Evolutionary conservation across 2,113 vertebrate genomes (phyloP), one percentile per base, ranked within the genome.

Genomic region (Vulpes vulpes): DNA sequence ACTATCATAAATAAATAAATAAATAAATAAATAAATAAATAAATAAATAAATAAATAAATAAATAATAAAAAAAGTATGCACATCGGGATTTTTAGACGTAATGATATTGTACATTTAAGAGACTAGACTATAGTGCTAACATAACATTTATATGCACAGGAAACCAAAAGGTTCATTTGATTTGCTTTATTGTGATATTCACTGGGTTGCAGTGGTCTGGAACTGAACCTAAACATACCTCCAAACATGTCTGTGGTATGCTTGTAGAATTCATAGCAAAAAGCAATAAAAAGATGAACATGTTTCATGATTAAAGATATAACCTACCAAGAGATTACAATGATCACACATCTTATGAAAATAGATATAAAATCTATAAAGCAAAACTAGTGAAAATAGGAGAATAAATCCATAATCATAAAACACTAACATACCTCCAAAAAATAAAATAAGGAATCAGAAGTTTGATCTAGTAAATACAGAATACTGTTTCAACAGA

Each of bases 231-330:
- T 12, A 11, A 43, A 43, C 43, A 43, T 43, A 43, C 43, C 6
- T 43, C 43, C 71, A 74, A 25, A 74, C 23, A 49, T 43, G 38
- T 74, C 71, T 5, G 23, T 27, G 38, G 38, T 76, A 49, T 76
- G 7, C 38, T 38, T 76, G 23, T 16, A 95, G 27, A 76, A 59
- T 51, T 78, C 62, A 92, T 2, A 82, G 73, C 69, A 80, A 91
- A 95, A 71, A 51, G 51, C 22, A 91, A 91, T 67, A 59, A 79
- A 51, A 85, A 95, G 62, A 91, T 53, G 76, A 90, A 49, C 49
- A 35, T 51, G 35, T 79, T 91, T 51, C 38, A 79, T 3, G 7
- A 86, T 71, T 43, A 71, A 79, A 92, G 27, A 57, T 23, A 62
- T 30, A 74, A 87, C 38, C 62, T 80, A 80, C 89, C 32, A 27